Evolutionary conservation across 2,797 vertebrate genomes (phyloP).

Genomic region (Aselliscus stoliczkanus): DNA sequence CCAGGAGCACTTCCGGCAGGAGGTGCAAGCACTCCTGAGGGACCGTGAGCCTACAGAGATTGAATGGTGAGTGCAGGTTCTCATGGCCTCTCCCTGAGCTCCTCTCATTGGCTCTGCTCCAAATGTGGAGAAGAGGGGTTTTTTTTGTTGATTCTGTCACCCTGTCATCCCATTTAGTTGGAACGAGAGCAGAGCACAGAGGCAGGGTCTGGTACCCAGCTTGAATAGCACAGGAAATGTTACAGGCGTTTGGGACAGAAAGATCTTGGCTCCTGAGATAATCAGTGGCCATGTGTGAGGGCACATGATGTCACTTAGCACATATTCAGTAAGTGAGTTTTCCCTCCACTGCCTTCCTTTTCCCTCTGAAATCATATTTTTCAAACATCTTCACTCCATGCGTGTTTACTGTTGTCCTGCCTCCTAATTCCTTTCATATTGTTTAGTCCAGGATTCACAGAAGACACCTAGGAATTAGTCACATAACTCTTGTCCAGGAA

Average conservation of each 20-base stretch:
- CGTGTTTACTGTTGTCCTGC: background rate
- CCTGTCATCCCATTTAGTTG: background rate
- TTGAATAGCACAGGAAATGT: background rate
- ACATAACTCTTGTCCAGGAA: background rate
- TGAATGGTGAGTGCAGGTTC: slow-evolving; percentile 82
- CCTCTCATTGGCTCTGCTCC: background rate
- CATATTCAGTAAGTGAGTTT: background rate
- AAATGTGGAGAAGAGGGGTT: background rate
- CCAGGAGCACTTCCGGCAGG: slow-evolving; percentile 86
- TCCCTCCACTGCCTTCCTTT: background rate
- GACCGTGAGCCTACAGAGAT: slow-evolving; percentile 76
- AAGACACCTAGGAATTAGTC: background rate
- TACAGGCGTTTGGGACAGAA: background rate
- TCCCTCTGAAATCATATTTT: background rate
- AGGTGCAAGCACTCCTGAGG: slow-evolving; percentile 82
- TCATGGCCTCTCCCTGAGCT: background rate
- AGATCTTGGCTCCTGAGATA: background rate
- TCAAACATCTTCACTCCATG: background rate
- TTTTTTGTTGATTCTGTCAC: background rate
- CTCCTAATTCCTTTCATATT: background rate
- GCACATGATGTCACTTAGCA: background rate
- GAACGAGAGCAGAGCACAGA: background rate
- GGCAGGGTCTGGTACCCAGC: background rate
- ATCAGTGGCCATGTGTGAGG: background rate
- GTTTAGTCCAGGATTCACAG: background rate